Evolutionary conservation across 2,888 invertebrate species (phyloP), one percentile per base, ranked within the genome.

Genomic region (Rhingia rostrata): DNA sequence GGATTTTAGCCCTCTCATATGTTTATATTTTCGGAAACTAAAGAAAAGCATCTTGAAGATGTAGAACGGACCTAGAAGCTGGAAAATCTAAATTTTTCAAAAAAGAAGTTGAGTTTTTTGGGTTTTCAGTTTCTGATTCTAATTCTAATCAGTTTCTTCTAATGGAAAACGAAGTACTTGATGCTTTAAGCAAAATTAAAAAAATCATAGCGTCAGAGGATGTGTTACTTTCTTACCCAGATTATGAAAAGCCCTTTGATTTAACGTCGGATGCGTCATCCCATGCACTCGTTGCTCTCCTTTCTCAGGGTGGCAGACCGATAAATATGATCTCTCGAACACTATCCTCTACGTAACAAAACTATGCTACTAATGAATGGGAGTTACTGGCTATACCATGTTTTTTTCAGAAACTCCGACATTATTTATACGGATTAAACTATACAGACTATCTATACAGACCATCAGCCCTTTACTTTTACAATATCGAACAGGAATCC

Each of bases 251-350:
- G 32, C 35, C 73, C 7, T 74, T 82, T 37, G 78, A 82, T 32
- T n/a, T 82, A 10, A 88, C 88, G 0, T 89, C 89, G 1, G 89
- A 89, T 39, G 45, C 32, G 12, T 45, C 56, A 7, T 39, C 56
- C 4, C 56, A 49, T 10, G 33, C 56, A 69, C 10, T 33, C 45
- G 64, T 47, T 7, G 72, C 58, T 9, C 49, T 79, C 9, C 69
- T 70, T 9, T 78, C 70, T 37, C 67, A 77, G 33, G 49, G 43
- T 6, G 37, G 67, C 39, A 67, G 30, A 32, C 61, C 45, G 30
- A 69, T 69, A 37, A 69, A 70, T 1, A 79, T 79, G 72, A 79
- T 79, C 43, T 79, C 79, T 12, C 14, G 72, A 12, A 79, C 79
- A 12, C 51, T 69, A 30, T 35, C 47, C 30, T 45, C 14, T 51